Evolutionary conservation across 2,888 invertebrate genomes (phyloP).

Genomic region (Polylopha cassiicola): DNA sequence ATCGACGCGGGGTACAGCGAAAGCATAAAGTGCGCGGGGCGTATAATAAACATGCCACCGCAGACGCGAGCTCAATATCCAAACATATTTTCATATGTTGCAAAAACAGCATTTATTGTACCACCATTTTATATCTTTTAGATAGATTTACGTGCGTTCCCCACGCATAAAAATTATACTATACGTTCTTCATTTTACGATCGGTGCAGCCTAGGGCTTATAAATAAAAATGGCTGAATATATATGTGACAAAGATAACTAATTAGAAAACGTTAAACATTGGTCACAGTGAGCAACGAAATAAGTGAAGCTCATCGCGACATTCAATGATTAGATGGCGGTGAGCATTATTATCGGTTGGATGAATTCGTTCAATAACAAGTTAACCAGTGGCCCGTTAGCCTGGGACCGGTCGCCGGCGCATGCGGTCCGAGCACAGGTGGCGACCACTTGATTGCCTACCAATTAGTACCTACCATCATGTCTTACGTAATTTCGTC

Average conservation of each 20-base stretch:
- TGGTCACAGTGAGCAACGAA: not conserved
- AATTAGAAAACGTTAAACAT: not conserved
- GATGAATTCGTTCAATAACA: conserved; percentile 59
- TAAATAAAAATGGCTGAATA: conserved; percentile 28
- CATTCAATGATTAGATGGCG: conserved; percentile 42
- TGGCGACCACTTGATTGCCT: conserved; percentile 37
- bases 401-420: conserved; percentile 48
- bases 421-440: conserved; percentile 36
- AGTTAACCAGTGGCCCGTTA: conserved; percentile 60
- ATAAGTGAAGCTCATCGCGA: conserved; percentile 32
- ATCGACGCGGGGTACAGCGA: conserved; percentile 35
- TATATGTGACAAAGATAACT: not conserved
- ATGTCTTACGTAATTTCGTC: conserved; percentile 55
- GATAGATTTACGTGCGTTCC: conserved; percentile 1
- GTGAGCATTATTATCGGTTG: conserved; percentile 37
- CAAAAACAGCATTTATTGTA: conserved; percentile 40
- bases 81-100: conserved; percentile 34
- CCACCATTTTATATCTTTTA: conserved; percentile 13
- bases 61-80: conserved; percentile 44
- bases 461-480: conserved; percentile 61
- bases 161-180: not conserved
- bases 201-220: too few relatives aligned
- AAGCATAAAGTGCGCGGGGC: conserved; percentile 49
- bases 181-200: not conserved
- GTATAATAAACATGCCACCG: conserved; percentile 53